Evolutionary conservation across 2,888 invertebrate genomes (phyloP), one percentile per base, ranked within the genome.

Genomic region (Trachelus iudaicus): DNA sequence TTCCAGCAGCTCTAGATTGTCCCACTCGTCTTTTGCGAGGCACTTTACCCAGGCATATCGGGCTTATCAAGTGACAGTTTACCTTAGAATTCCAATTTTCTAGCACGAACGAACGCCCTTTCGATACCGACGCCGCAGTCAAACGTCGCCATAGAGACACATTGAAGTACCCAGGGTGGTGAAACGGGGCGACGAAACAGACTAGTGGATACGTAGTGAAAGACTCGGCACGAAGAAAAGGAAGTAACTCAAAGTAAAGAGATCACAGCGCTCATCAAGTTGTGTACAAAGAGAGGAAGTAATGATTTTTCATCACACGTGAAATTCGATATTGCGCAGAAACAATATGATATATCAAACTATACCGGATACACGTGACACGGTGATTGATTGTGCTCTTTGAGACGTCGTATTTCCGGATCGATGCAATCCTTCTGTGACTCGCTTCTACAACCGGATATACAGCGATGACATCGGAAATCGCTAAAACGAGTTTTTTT

Each of bases 41-140:
- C 71, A 71, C 31, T 71, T 71, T 31, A 71, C 71, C 71, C 31
- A 71, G 30, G 31, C 12, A 31, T 71, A 34, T 31, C 71, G 12
- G 31, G 33, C 71, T 71, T 34, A 34, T 71, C 34, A 34, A 34
- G 34, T 9, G 34, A 23, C 33, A 34, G 31, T 31, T 71, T 71
- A 71, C 71, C 34, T 71, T 71, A 23, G 34, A 31, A 71, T 71
- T 31, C 23, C 71, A 71, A 71, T 71, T 71, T 71, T 71, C 71
- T 34, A 13, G 31, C 31, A 31, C 33, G 71, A 71, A 30, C 11
- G 31, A 71, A 56, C 56, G 23, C 56, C 56, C 15, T 56, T 23
- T 56, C 56, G 56, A 56, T 56, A 23, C 23, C 23, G 9, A 23
- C 23, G 23, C 56, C 23, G 23, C 23, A 56, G 23, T 56, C 56